Base-by-base conservation (phyloP, 2,888 invertebrate genomes). In the Choreutis nemorana region DNA sequence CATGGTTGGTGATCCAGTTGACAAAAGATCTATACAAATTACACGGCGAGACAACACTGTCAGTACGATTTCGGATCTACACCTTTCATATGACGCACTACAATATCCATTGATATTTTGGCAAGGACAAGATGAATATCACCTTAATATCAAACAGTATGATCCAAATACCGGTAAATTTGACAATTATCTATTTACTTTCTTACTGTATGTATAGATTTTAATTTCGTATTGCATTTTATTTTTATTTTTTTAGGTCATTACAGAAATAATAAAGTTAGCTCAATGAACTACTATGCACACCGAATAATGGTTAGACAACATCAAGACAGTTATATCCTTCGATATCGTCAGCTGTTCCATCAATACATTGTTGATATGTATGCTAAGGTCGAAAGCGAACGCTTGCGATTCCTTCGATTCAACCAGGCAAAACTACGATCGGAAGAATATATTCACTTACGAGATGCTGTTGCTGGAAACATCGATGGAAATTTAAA, bases 301-400 rank as follows among this genome's bases (percentile, higher is more conserved):
- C 28, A 39, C 18, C 27, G 31, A 15, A 7, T 37, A 16, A 35
- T 35, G 34, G 14, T 40, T 23, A 26, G 39, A 16, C 25, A 23
- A 13, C 7, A 28, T 15, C 22, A 30, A 12, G 32, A 28, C 14
- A 34, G 29, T 26, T 14, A 22, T 26, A 23, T 63, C 11, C 28
- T 52, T 23, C 22, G 33, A 23, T 57, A 24, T 37, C 42, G 53
- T 5, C 29, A 34, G 14, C 28, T 63, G 1, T 53, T 46, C 30
- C 41, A 53, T 23, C 55, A 62, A 31, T 61, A 33, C 33, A 23
- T 41, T 1, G 61, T 63, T 8, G 55, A 39, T 26, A 28, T 31
- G 26, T 38, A 31, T 27, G 40, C 35, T n/a, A 40, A 40, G 26
- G 32, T 36, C 2, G 38, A 38, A 31, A 31, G 23, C 16, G 40